These are phyloP conservation scores for Plectrocnemia conspersa DNA, from an alignment of 1,140 invertebrate species.

Conservation along the genomic window DNA sequence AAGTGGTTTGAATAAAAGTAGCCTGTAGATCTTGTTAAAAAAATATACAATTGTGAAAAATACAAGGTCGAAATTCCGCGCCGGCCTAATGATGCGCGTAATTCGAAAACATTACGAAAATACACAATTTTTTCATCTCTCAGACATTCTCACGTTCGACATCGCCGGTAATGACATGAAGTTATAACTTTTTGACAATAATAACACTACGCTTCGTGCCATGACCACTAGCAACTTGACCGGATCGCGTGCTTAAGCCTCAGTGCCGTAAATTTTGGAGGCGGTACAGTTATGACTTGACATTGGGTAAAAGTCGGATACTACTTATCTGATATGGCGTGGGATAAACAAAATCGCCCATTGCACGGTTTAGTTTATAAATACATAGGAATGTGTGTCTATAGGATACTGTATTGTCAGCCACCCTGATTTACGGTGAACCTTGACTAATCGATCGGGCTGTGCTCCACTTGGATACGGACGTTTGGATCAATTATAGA, in stretches of 20 bases:
- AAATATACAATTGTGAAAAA: too few species aligned
- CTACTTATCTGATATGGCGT: constrained; percentile 4
- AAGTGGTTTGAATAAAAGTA: too few species aligned
- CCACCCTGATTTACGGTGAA: not conserved
- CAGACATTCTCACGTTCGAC: too few species aligned
- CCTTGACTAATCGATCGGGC: not conserved
- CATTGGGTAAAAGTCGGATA: not conserved
- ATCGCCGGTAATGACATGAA: too few species aligned
- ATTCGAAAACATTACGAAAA: too few species aligned
- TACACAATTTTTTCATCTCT: too few species aligned
- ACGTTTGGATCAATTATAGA: not conserved
- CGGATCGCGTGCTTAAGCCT: constrained; percentile 9
- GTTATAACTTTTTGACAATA: too few species aligned
- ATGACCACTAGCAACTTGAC: too few species aligned
- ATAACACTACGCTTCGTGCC: constrained; percentile 6
- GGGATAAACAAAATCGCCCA: too few species aligned
- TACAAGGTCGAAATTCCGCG: too few species aligned
- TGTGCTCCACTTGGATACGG: not conserved
- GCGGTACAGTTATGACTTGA: constrained; percentile 17
- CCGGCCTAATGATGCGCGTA: too few species aligned
- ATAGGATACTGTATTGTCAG: not conserved
- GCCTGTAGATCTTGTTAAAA: too few species aligned
- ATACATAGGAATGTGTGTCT: not conserved
- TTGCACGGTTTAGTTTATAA: constrained; percentile 3
- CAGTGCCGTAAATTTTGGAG: constrained; percentile 10